Percentiles rank a stretch among this genome's conserved stretches.
phyloP scores from a whole-genome alignment of 2,888 invertebrate genomes.

The Euzophera pinguis region DNA sequence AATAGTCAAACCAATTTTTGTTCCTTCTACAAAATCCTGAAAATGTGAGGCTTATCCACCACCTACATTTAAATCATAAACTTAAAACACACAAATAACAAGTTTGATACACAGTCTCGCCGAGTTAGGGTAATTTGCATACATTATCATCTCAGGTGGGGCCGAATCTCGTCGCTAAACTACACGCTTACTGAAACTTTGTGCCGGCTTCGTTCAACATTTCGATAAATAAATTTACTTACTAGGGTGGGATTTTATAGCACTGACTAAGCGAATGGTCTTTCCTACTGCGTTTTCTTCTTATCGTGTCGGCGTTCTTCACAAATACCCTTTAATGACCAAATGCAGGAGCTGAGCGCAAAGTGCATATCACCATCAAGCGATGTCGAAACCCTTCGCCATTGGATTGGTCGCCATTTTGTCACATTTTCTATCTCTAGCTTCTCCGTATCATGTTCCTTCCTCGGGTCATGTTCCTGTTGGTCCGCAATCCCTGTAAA shows the following conservation, averaged over 20 bases:
- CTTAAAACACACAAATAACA: conserved; percentile 77
- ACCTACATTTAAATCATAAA: conserved; percentile 61
- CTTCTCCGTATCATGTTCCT: too few species aligned
- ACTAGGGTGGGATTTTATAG: neutral
- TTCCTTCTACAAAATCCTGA: neutral
- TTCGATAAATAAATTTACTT: neutral
- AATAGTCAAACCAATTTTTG: too few species aligned
- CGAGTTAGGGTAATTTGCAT: conserved; percentile 75
- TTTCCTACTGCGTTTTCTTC: too few species aligned
- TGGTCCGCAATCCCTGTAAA: too few species aligned
- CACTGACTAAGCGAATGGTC: neutral
- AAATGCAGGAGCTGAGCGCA: too few species aligned
- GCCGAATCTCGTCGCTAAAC: conserved; percentile 2
- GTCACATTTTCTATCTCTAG: too few species aligned
- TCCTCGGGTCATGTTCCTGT: too few species aligned
- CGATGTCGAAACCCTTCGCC: too few species aligned
- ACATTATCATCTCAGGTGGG: conserved; percentile 77
- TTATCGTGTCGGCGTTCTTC: too few species aligned
- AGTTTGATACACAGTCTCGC: conserved; percentile 69
- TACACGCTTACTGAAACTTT: neutral
- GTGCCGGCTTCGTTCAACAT: neutral
- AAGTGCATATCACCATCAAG: too few species aligned
- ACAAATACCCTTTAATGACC: too few species aligned
- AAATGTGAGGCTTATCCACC: conserved; percentile 45
- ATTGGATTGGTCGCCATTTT: too few species aligned